phyloP scores from a whole-genome alignment of 2,888 invertebrate genomes.

The Papilio protenor region DNA sequence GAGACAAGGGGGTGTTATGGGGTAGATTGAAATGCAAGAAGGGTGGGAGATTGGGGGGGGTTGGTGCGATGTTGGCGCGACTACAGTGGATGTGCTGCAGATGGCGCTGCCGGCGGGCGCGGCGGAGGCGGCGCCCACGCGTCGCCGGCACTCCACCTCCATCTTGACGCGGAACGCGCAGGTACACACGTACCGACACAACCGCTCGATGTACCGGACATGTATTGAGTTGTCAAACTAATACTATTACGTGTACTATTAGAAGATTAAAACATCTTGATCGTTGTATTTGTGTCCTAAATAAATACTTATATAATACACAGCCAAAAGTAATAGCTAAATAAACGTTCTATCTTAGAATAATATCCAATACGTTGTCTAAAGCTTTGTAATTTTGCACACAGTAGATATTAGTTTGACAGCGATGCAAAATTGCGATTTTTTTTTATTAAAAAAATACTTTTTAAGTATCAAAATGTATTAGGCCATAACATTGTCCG shows the following conservation, averaged over 20 bases:
- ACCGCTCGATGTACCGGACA: constrained; percentile 26
- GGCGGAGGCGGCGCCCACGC: constrained; percentile 86
- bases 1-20: not conserved
- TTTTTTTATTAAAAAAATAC: not conserved
- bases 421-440: not conserved
- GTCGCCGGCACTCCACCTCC: constrained; percentile 90
- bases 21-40: not conserved
- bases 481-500: not conserved
- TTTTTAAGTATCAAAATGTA: not conserved
- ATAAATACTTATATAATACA: not conserved
- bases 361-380: not conserved
- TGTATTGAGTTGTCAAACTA: not conserved
- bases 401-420: not conserved
- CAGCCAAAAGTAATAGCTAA: too few relatives aligned
- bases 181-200: constrained; percentile 69
- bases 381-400: not conserved
- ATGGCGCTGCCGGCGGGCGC: constrained; percentile 69
- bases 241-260: not conserved
- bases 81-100: constrained; percentile 69
- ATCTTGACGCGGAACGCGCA: constrained; percentile 86
- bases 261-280: not conserved
- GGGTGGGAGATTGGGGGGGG: constrained; percentile 30
- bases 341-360: not conserved
- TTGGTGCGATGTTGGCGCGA: constrained; percentile 39
- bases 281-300: not conserved